Conservation (phyloP, 2,797 vertebrate genomes). For the Betta splendens region DNA sequence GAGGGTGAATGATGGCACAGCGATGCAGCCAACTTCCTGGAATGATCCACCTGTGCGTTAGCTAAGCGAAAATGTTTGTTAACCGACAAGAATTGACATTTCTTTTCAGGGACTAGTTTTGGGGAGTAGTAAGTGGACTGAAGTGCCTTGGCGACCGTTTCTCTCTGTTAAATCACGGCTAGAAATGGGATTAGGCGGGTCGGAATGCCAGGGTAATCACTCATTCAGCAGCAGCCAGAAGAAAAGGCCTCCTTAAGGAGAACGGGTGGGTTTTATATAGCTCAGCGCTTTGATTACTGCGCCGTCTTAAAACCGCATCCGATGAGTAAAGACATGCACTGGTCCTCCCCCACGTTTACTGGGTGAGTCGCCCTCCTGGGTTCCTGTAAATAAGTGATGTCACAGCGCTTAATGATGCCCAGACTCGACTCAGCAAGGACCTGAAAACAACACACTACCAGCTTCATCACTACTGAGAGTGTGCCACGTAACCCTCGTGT, state of each 20-base stretch:
- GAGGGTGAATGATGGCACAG: constrained; percentile 3
- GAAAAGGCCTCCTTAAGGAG: constrained; percentile 74
- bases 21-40: constrained; percentile 10
- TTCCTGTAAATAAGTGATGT: constrained; percentile 86
- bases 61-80: constrained; percentile 13
- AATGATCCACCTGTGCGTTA: not conserved
- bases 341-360: constrained; percentile 80
- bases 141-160: constrained; percentile 36
- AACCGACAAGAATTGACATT: constrained; percentile 31
- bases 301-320: constrained; percentile 83
- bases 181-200: constrained; percentile 80
- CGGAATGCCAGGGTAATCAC: constrained; percentile 77
- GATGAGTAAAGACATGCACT: constrained; percentile 81
- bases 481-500: constrained; percentile 30
- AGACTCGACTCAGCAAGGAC: constrained; percentile 65
- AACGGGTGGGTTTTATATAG: constrained; percentile 77
- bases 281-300: constrained; percentile 79
- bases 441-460: constrained; percentile 41
- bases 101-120: constrained; percentile 25
- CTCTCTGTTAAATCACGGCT: constrained; percentile 74
- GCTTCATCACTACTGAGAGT: constrained; percentile 53
- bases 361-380: constrained; percentile 75
- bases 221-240: constrained; percentile 72
- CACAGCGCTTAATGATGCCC: constrained; percentile 80
- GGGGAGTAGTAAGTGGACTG: constrained; percentile 30